Percentiles rank a stretch among this genome's conserved stretches.
These are phyloP conservation scores for Nomada ruficornis DNA, from an alignment of 2,888 invertebrate genomes.

Conservation along the genomic window DNA sequence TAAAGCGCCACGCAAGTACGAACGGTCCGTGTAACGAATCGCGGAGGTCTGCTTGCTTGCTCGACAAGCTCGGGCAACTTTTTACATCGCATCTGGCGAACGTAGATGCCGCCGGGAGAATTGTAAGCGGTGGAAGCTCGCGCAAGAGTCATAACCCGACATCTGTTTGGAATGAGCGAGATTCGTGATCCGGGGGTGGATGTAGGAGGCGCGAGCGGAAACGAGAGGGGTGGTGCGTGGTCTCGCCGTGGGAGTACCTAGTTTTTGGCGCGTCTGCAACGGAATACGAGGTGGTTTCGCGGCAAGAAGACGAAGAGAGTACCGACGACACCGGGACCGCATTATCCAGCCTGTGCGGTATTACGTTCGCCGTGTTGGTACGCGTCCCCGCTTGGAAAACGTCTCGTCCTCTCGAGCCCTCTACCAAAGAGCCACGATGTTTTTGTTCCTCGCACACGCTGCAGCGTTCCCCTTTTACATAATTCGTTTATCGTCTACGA, in stretches of 20 bases:
- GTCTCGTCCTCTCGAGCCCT: background rate
- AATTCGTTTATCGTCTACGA: slow-evolving; percentile 41
- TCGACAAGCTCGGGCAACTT: slow-evolving; percentile 57
- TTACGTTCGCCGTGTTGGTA: slow-evolving; percentile 47
- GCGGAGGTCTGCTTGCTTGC: slow-evolving; percentile 31
- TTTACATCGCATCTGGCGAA: slow-evolving; percentile 73
- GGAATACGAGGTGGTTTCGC: slow-evolving; percentile 52
- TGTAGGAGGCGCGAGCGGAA: slow-evolving; percentile 22
- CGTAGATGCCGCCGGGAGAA: slow-evolving; percentile 49
- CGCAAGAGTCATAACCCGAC: slow-evolving; percentile 76
- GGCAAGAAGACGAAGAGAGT: slow-evolving; percentile 74
- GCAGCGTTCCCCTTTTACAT: slow-evolving; percentile 7
- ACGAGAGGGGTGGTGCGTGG: slow-evolving; percentile 11
- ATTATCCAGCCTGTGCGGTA: slow-evolving; percentile 66
- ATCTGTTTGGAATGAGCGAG: slow-evolving; percentile 78
- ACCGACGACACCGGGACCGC: slow-evolving; percentile 71
- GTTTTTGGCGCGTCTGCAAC: slow-evolving; percentile 68
- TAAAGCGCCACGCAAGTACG: slow-evolving; percentile 2
- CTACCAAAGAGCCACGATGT: slow-evolving; percentile 14
- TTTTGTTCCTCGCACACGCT: slow-evolving; percentile 4
- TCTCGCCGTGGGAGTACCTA: slow-evolving; percentile 35
- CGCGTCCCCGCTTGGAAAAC: slow-evolving; percentile 37
- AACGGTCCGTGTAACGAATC: background rate
- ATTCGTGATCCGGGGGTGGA: slow-evolving; percentile 41
- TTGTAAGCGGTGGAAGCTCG: slow-evolving; percentile 67